phyloP scores from a whole-genome alignment of 2,888 invertebrate species.

The Panzeria rudis region DNA sequence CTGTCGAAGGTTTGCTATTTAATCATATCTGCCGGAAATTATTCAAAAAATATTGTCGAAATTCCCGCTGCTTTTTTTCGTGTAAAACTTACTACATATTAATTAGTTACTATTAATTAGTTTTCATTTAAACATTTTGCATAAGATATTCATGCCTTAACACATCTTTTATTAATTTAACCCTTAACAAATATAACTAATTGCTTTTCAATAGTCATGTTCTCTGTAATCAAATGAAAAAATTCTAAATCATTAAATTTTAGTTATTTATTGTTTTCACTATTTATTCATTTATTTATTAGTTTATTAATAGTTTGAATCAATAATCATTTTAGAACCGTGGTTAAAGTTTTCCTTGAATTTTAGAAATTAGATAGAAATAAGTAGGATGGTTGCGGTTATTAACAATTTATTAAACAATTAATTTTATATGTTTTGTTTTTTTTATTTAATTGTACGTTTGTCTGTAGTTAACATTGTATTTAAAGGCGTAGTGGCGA shows the following conservation, averaged over 20 bases:
- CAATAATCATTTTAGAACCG: conserved; percentile 32
- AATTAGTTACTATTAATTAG: not conserved
- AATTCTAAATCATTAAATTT: not conserved
- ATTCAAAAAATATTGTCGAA: too few relatives aligned
- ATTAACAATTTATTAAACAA: conserved; percentile 58
- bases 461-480: conserved; percentile 8
- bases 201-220: not conserved
- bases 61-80: too few relatives aligned
- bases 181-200: not conserved
- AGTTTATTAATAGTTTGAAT: conserved; percentile 2
- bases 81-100: too few relatives aligned
- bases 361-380: conserved; percentile 53
- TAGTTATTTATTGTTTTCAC: conserved; percentile 35
- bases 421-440: conserved; percentile 49
- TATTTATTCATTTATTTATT: not conserved
- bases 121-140: not conserved
- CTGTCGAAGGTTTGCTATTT: too few relatives aligned
- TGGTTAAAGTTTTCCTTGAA: conserved; percentile 61
- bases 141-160: not conserved
- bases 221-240: not conserved
- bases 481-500: conserved; percentile 19
- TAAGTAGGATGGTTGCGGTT: conserved; percentile 47
- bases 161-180: too few relatives aligned
- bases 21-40: too few relatives aligned
- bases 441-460: conserved; percentile 45